Conservation (phyloP, 2,113 vertebrate genomes). For the Nannospalax galili region DNA sequence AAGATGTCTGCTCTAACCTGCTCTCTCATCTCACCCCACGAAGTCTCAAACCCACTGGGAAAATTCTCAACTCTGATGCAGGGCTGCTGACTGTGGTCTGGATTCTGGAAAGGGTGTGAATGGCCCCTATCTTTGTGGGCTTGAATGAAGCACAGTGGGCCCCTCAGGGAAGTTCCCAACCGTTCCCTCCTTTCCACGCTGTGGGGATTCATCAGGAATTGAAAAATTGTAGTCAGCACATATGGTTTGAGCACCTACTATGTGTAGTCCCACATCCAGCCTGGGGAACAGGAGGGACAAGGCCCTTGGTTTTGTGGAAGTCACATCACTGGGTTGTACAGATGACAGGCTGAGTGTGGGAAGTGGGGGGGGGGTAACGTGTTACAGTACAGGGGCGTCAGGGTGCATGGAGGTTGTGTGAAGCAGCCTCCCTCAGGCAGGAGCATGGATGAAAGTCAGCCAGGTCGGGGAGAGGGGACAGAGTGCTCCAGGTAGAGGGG, state of each 20-base stretch:
- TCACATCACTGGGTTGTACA: background rate
- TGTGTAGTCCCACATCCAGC: background rate
- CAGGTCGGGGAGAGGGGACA: background rate
- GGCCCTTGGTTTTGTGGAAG: background rate
- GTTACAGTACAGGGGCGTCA: background rate
- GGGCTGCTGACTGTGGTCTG: background rate
- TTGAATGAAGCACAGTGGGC: background rate
- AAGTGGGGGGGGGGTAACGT: background rate
- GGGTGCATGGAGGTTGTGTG: too few relatives aligned
- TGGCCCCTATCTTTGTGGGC: too few relatives aligned
- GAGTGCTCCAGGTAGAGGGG: background rate
- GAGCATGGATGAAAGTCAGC: background rate
- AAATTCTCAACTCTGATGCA: background rate
- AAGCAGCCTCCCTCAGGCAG: background rate
- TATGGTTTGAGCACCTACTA: background rate
- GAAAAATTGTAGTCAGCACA: too few relatives aligned
- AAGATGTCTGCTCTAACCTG: background rate
- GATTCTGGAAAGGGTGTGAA: background rate
- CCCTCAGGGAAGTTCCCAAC: background rate
- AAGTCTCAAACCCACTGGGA: background rate
- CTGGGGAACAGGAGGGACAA: background rate
- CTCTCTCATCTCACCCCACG: background rate
- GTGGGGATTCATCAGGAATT: too few relatives aligned
- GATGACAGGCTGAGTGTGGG: background rate
- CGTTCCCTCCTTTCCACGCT: too few relatives aligned